A percentile compares a stretch with the other conserved stretches of the same genome.
phyloP scores from a whole-genome alignment of 2,888 invertebrate species.

The Ophonus ardosiacus region DNA sequence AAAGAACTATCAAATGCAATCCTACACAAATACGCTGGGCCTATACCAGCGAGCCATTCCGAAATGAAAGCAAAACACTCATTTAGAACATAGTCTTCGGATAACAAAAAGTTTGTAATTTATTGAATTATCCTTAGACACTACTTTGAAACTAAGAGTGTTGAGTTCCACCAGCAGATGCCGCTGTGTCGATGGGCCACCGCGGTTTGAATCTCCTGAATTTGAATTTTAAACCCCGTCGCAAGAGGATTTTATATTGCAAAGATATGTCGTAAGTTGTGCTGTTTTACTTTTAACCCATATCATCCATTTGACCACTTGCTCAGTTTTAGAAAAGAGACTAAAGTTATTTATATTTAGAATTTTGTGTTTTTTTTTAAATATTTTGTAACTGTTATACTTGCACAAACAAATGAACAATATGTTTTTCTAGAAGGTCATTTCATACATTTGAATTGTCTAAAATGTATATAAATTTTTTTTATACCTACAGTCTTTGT shows the following conservation, averaged over 20 bases:
- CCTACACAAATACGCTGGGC: slow-evolving; percentile 74
- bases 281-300: not conserved
- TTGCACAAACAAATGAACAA: no score
- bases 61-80: slow-evolving; percentile 76
- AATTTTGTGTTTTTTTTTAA: not conserved
- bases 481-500: no score
- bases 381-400: not conserved
- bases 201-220: slow-evolving; percentile 50
- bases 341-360: no score
- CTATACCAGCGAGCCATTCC: slow-evolving; percentile 74
- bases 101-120: slow-evolving; percentile 49
- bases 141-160: slow-evolving; percentile 50
- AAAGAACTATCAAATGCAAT: slow-evolving; percentile 57
- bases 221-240: slow-evolving; percentile 5
- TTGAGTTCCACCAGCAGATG: slow-evolving; percentile 63
- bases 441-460: no score
- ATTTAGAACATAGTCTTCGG: slow-evolving; percentile 62
- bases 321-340: not conserved
- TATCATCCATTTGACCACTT: not conserved
- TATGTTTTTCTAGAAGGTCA: no score
- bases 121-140: slow-evolving; percentile 59
- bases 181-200: slow-evolving; percentile 6
- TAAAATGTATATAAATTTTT: no score
- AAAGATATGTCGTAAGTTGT: not conserved
- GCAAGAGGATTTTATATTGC: slow-evolving; percentile 18